A percentile compares a stretch with the other conserved stretches of the same genome.
These are phyloP conservation scores for Drosophila borealis DNA, from an alignment of 2,888 invertebrate genomes.

Conservation along the genomic window DNA sequence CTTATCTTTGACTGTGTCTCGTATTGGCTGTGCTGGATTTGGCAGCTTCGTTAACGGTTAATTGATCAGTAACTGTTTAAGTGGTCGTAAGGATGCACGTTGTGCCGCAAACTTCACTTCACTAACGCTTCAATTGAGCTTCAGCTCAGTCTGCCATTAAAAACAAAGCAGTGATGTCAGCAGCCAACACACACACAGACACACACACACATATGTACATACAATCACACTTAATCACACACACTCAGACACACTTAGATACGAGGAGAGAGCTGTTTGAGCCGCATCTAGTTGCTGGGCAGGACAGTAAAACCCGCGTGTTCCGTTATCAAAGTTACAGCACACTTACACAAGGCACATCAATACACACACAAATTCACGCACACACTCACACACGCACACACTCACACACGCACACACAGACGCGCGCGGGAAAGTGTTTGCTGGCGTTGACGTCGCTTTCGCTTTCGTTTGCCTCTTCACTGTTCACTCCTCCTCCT, in stretches of 20 bases:
- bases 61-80: conserved; percentile 42
- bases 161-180: conserved; percentile 57
- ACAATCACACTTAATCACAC: too few species aligned
- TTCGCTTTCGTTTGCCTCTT: conserved; percentile 59
- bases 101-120: conserved; percentile 17
- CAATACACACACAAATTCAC: conserved; percentile 11
- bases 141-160: conserved; percentile 2
- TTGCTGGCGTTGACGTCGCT: conserved; percentile 47
- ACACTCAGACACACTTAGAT: not conserved
- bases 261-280: conserved; percentile 42
- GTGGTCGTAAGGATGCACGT: not conserved
- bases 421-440: conserved; percentile 46
- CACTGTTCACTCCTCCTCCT: not conserved
- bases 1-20: conserved; percentile 9
- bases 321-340: conserved; percentile 56
- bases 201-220: not conserved
- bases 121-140: conserved; percentile 18
- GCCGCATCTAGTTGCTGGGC: conserved; percentile 26
- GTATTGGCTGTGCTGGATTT: conserved; percentile 23
- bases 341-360: conserved; percentile 29
- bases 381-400: conserved; percentile 10
- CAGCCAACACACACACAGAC: conserved; percentile 12
- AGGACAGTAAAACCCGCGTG: conserved; percentile 56
- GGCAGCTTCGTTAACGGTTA: conserved; percentile 68
- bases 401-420: conserved; percentile 14